Conservation (phyloP, 1,140 invertebrate species). For the Drosophila ambigua region DNA sequence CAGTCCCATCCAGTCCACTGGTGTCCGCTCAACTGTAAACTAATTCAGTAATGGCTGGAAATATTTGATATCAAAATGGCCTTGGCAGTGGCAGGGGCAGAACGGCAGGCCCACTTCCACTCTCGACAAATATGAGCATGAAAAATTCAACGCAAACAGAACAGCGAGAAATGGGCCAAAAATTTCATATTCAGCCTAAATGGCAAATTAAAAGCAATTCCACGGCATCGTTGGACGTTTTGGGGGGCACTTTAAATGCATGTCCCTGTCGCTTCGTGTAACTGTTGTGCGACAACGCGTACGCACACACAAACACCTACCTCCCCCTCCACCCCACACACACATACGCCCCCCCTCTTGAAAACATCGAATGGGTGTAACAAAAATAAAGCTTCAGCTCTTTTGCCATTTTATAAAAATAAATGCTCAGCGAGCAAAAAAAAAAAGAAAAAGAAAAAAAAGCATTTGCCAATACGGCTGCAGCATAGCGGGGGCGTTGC, state of each 20-base stretch:
- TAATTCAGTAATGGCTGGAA: conserved; percentile 47
- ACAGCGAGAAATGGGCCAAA: background rate
- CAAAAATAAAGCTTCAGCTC: conserved; percentile 50
- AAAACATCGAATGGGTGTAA: conserved; percentile 53
- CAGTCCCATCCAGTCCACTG: background rate
- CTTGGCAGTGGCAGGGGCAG: no score
- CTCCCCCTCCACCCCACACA: conserved; percentile 13
- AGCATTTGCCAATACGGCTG: conserved; percentile 33
- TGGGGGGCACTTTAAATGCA: conserved; percentile 64
- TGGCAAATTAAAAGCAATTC: conserved; percentile 64
- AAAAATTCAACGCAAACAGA: conserved; percentile 22
- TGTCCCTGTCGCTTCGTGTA: conserved; percentile 28
- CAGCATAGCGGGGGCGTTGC: background rate
- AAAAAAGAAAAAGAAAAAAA: conserved; percentile 4
- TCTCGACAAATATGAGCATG: background rate
- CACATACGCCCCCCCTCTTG: conserved; percentile 1
- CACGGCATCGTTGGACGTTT: conserved; percentile 39
- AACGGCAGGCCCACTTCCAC: no score
- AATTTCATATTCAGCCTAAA: conserved; percentile 26
- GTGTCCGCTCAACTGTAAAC: conserved; percentile 28
- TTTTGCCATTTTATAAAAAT: conserved; percentile 61
- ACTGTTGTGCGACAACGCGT: conserved; percentile 51
- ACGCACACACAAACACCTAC: conserved; percentile 3
- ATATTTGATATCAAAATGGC: conserved; percentile 35
- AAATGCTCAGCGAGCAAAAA: conserved; percentile 26